A percentile compares a stretch with the other conserved stretches of the same genome.
phyloP scores from a whole-genome alignment of 1,140 invertebrate species.

The Heliconius hewitsoni region DNA sequence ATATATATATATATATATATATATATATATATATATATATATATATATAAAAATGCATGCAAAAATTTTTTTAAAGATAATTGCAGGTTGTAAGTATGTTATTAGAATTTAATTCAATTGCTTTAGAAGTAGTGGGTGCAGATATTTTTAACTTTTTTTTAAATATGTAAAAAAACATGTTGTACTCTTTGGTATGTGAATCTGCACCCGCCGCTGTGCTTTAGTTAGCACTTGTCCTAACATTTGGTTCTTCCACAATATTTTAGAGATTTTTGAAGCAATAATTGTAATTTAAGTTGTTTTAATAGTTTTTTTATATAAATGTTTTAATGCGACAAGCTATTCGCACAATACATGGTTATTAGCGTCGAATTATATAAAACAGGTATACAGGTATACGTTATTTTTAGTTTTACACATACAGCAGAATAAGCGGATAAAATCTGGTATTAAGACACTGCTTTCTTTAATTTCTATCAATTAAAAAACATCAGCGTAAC shows the following conservation, averaged over 20 bases:
- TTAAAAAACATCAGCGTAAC: no score
- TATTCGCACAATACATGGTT: not conserved
- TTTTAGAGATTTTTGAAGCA: conserved; percentile 44
- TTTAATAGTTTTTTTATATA: conserved; percentile 23
- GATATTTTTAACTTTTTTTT: no score
- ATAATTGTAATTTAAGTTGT: conserved; percentile 49
- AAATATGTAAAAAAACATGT: not conserved
- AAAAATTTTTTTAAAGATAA: no score
- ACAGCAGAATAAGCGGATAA: not conserved
- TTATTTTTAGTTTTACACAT: no score
- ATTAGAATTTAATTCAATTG: no score
- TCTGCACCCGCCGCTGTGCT: not conserved
- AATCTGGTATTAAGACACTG: not conserved
- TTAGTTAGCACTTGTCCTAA: not conserved
- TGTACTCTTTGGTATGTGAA: not conserved
- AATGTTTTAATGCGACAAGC: not conserved
- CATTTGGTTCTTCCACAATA: conserved; percentile 39
- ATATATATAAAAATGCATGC: no score
- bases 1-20: no score
- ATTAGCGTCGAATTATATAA: not conserved
- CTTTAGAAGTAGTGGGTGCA: not conserved
- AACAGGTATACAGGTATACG: not conserved
- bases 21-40: no score
- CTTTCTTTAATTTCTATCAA: not conserved
- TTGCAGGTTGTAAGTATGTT: no score